These are phyloP conservation scores for Pandemis cinnamomeana DNA, from an alignment of 2,888 invertebrate genomes.

Conservation along the genomic window DNA sequence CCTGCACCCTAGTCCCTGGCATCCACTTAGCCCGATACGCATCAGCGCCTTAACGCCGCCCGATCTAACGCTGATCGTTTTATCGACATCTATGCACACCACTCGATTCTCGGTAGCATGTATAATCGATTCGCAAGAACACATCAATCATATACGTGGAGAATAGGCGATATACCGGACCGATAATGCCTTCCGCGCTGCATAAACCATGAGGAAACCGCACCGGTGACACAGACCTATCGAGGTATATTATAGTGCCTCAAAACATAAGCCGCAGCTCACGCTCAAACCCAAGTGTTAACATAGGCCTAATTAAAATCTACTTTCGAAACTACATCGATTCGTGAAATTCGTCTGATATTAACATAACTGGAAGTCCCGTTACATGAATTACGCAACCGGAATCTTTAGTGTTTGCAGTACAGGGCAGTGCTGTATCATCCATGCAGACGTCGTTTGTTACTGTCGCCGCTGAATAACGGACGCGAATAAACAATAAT, in stretches of 20 bases:
- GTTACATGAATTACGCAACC: constrained; percentile 81
- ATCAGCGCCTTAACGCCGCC: constrained; percentile 6
- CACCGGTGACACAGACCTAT: constrained; percentile 58
- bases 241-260: constrained; percentile 48
- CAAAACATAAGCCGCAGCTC: constrained; percentile 43
- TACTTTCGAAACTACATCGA: constrained; percentile 73
- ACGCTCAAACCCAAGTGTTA: constrained; percentile 53
- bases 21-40: constrained; percentile 7
- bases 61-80: constrained; percentile 57
- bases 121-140: constrained; percentile 62
- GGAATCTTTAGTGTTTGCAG: constrained; percentile 59
- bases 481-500: constrained; percentile 80
- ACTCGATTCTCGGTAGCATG: constrained; percentile 61
- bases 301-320: constrained; percentile 68
- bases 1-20: background rate
- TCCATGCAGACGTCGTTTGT: constrained; percentile 68
- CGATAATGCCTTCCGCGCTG: constrained; percentile 57
- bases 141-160: constrained; percentile 52
- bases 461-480: constrained; percentile 76
- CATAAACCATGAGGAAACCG: constrained; percentile 56
- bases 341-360: constrained; percentile 79
- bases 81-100: constrained; percentile 59
- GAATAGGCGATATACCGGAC: constrained; percentile 45
- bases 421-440: constrained; percentile 47
- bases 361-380: constrained; percentile 83